Conservation (phyloP, 1,140 invertebrate genomes). For the Tetramorium simillimum region DNA sequence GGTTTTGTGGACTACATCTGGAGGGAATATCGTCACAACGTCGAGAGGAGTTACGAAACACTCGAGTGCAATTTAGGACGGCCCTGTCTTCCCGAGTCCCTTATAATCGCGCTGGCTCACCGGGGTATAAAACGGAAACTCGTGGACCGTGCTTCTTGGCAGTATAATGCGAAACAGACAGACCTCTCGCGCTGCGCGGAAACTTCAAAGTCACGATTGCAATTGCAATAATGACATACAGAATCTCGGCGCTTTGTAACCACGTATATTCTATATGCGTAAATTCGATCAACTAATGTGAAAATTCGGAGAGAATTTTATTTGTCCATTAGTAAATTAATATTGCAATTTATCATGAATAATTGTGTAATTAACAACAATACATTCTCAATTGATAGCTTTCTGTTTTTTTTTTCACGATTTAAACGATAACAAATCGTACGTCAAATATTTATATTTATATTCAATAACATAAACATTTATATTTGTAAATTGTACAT, state of each 20-base stretch:
- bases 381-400: neutral
- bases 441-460: neutral
- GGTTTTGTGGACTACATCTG: slow-evolving; percentile 20
- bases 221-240: neutral
- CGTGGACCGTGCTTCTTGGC: slow-evolving; percentile 52
- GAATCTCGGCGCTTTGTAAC: neutral
- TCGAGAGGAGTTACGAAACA: slow-evolving; percentile 67
- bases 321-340: neutral
- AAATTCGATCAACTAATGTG: neutral
- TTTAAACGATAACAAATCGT: neutral
- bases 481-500: neutral
- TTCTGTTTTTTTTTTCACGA: neutral
- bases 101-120: slow-evolving; percentile 64
- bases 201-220: slow-evolving; percentile 52
- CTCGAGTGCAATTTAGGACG: slow-evolving; percentile 64
- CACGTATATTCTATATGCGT: neutral
- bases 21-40: slow-evolving; percentile 54
- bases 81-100: slow-evolving; percentile 61
- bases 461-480: neutral
- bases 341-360: neutral
- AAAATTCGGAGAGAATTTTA: neutral
- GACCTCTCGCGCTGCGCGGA: slow-evolving; percentile 23
- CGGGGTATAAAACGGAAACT: slow-evolving; percentile 53
- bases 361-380: neutral
- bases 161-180: slow-evolving; percentile 47